A percentile compares a stretch with the other conserved stretches of the same genome.
phyloP scores from a whole-genome alignment of 2,113 vertebrate genomes.

The Triplophysa dalaica region DNA sequence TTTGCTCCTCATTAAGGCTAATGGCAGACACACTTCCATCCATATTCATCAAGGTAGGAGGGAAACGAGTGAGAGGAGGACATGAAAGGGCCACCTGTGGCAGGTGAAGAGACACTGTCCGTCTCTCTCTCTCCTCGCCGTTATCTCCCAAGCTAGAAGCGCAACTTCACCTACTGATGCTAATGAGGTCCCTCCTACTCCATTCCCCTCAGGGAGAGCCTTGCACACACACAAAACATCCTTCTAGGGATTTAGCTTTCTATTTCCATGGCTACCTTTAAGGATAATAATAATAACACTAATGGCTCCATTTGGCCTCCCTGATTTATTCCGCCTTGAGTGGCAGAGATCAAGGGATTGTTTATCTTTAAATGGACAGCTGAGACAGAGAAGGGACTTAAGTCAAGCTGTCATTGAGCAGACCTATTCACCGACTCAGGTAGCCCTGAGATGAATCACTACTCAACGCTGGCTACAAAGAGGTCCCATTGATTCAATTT shows the following conservation, averaged over 20 bases:
- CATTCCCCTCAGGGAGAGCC: slow-evolving; percentile 23
- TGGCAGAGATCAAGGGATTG: slow-evolving; percentile 65
- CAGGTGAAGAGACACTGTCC: slow-evolving; percentile 64
- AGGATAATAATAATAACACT: slow-evolving; percentile 36
- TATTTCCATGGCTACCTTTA: slow-evolving; percentile 55
- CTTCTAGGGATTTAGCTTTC: slow-evolving; percentile 39
- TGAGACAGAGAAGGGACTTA: slow-evolving; percentile 15
- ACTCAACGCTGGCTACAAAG: not conserved
- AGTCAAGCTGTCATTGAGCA: slow-evolving; percentile 40
- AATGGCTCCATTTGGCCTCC: slow-evolving; percentile 53
- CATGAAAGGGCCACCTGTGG: slow-evolving; percentile 74
- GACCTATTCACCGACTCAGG: slow-evolving; percentile 3
- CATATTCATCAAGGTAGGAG: slow-evolving; percentile 64
- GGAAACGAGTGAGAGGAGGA: slow-evolving; percentile 43
- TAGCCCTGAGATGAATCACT: not conserved
- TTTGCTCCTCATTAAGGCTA: slow-evolving; percentile 53
- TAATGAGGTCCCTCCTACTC: slow-evolving; percentile 46
- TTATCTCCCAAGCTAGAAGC: slow-evolving; percentile 39
- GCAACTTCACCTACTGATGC: slow-evolving; percentile 53
- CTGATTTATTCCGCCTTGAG: slow-evolving; percentile 58
- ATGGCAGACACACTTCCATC: slow-evolving; percentile 51
- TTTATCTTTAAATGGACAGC: slow-evolving; percentile 42
- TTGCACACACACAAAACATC: slow-evolving; percentile 26
- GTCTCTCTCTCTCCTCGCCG: slow-evolving; percentile 42
- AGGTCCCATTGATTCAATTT: not conserved